Percentiles rank a stretch among this genome's conserved stretches.
Conservation (phyloP, 2,888 invertebrate genomes). For the Drosophila neonasuta region DNA sequence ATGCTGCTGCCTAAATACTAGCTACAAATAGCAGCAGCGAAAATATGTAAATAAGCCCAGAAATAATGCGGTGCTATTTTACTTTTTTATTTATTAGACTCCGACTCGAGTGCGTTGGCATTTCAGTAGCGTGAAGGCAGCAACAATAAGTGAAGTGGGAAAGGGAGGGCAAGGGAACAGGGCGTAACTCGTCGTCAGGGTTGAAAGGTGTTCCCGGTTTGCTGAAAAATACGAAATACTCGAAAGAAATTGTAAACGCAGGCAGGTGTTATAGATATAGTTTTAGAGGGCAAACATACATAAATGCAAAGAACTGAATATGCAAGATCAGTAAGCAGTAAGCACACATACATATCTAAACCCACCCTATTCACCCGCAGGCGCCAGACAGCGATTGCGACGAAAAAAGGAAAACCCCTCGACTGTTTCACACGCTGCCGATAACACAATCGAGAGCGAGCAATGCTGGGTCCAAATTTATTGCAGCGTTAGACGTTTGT, state of each 20-base stretch:
- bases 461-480: constrained; percentile 37
- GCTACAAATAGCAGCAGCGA: constrained; percentile 51
- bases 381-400: constrained; percentile 42
- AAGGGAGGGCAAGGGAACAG: not conserved
- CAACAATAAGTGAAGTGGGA: not conserved
- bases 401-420: constrained; percentile 25
- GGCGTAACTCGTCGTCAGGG: constrained; percentile 37
- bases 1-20: constrained; percentile 21
- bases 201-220: constrained; percentile 61
- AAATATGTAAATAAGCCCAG: constrained; percentile 67
- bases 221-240: constrained; percentile 60
- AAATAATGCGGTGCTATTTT: constrained; percentile 39
- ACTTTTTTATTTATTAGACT: constrained; percentile 14
- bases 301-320: constrained; percentile 3
- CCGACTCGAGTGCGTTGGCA: constrained; percentile 62
- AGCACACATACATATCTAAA: not conserved
- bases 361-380: constrained; percentile 51
- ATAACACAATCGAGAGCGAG: constrained; percentile 18
- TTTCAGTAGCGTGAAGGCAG: constrained; percentile 50
- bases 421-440: constrained; percentile 63
- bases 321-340: constrained; percentile 13
- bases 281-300: constrained; percentile 7
- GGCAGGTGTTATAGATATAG: constrained; percentile 67
- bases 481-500: constrained; percentile 43
- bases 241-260: constrained; percentile 43